Percentiles rank a stretch among this genome's conserved stretches.
phyloP scores from a whole-genome alignment of 2,797 vertebrate genomes.

The Etheostoma perlongum region DNA sequence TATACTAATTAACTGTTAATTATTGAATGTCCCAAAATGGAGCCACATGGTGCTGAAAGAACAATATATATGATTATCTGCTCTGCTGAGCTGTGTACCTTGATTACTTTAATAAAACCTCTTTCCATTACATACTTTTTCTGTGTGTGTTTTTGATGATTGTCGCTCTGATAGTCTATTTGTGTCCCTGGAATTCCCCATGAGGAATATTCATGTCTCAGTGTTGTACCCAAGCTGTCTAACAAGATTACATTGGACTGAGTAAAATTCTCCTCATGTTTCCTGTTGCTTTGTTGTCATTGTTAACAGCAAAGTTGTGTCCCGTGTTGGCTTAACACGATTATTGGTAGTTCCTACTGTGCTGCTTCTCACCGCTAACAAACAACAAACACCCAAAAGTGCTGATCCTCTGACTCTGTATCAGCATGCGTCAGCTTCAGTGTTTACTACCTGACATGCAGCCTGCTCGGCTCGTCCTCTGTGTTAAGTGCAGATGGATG shows the following conservation, averaged over 20 bases:
- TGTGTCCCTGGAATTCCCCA: constrained; percentile 60
- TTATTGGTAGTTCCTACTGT: constrained; percentile 36
- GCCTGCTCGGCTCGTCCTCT: constrained; percentile 16
- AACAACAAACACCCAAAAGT: constrained; percentile 58
- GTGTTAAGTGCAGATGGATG: constrained; percentile 24
- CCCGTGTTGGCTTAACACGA: constrained; percentile 28
- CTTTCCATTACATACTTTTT: constrained; percentile 33
- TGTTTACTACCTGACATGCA: constrained; percentile 55
- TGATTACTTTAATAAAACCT: constrained; percentile 17
- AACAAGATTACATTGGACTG: constrained; percentile 43
- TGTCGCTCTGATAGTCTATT: constrained; percentile 47
- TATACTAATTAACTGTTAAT: constrained; percentile 51
- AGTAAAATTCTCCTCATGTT: constrained; percentile 5
- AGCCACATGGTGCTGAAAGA: constrained; percentile 42
- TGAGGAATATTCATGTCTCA: constrained; percentile 38
- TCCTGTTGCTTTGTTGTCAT: constrained; percentile 30
- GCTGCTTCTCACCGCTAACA: constrained; percentile 22
- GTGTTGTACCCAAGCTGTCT: constrained; percentile 17
- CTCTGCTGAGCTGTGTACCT: constrained; percentile 15
- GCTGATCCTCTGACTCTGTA: constrained; percentile 55
- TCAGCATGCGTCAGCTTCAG: constrained; percentile 55
- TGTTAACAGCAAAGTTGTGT: constrained; percentile 42
- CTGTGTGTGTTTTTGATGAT: constrained; percentile 18
- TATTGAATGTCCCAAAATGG: constrained; percentile 35
- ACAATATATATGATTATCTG: constrained; percentile 40